phyloP scores from a whole-genome alignment of 2,888 invertebrate species.

The Drosophila vallismaia region DNA sequence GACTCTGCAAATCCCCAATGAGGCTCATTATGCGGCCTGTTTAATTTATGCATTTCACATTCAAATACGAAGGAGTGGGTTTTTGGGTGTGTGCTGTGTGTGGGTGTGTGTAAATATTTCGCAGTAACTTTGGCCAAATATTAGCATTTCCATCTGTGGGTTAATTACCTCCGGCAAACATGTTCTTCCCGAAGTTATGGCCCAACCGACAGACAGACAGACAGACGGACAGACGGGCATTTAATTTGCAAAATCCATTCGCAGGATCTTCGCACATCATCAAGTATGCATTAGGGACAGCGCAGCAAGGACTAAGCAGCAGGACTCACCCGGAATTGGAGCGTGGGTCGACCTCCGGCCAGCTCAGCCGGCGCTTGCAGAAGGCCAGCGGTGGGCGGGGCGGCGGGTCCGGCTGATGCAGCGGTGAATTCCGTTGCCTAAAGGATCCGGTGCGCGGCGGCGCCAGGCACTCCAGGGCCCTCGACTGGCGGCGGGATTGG shows the following conservation, averaged over 20 bases:
- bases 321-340: constrained; percentile 91
- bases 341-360: constrained; percentile 94
- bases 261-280: constrained; percentile 52
- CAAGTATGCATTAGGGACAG: constrained; percentile 57
- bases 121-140: constrained; percentile 21
- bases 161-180: constrained; percentile 62
- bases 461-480: constrained; percentile 88
- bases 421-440: constrained; percentile 84
- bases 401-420: constrained; percentile 84
- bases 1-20: constrained; percentile 17
- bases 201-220: neutral
- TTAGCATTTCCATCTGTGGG: constrained; percentile 39
- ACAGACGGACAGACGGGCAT: constrained; percentile 25
- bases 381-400: constrained; percentile 89
- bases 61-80: constrained; percentile 25
- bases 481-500: constrained; percentile 84
- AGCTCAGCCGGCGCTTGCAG: constrained; percentile 90
- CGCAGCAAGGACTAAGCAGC: neutral
- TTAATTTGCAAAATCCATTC: constrained; percentile 56
- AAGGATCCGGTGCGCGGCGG: constrained; percentile 86
- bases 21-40: constrained; percentile 30
- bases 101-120: constrained; percentile 27
- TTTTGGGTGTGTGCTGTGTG: constrained; percentile 1
- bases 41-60: constrained; percentile 64
- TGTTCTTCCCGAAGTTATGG: constrained; percentile 5